Conservation (phyloP, 2,888 invertebrate species). For the Erannis defoliaria region DNA sequence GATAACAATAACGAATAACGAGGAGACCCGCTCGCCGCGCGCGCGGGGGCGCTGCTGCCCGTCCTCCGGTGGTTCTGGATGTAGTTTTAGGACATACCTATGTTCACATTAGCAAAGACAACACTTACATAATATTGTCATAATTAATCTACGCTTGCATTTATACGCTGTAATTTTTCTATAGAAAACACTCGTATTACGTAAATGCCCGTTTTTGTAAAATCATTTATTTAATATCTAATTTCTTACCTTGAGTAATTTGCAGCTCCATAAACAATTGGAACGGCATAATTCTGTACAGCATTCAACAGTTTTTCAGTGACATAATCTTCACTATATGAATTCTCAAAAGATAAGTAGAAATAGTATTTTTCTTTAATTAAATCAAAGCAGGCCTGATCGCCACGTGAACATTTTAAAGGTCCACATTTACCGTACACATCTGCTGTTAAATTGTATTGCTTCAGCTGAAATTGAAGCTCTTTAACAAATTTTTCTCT, state of each 20-base stretch:
- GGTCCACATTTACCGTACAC: constrained; percentile 61
- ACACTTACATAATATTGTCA: no score
- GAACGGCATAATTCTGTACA: constrained; percentile 85
- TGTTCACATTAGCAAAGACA: no score
- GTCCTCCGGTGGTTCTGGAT: no score
- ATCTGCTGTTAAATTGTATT: constrained; percentile 55
- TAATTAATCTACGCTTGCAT: no score
- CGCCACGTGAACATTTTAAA: constrained; percentile 48
- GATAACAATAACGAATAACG: no score
- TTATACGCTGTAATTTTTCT: no score
- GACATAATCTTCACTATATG: constrained; percentile 63
- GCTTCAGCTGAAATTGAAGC: constrained; percentile 47
- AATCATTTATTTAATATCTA: not conserved
- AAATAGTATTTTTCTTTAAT: constrained; percentile 62
- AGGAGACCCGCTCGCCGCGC: no score
- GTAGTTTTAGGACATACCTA: no score
- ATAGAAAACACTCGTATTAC: no score
- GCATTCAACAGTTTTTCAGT: constrained; percentile 67
- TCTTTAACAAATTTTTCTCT: constrained; percentile 47
- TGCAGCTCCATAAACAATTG: constrained; percentile 88
- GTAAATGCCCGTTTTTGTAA: not conserved
- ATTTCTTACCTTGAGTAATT: constrained; percentile 78
- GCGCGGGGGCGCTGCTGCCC: no score
- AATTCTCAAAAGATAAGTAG: constrained; percentile 68
- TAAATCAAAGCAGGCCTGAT: constrained; percentile 49